Base-by-base conservation (phyloP, 2,888 invertebrate species). In the Caenorhabditis panamensis region DNA sequence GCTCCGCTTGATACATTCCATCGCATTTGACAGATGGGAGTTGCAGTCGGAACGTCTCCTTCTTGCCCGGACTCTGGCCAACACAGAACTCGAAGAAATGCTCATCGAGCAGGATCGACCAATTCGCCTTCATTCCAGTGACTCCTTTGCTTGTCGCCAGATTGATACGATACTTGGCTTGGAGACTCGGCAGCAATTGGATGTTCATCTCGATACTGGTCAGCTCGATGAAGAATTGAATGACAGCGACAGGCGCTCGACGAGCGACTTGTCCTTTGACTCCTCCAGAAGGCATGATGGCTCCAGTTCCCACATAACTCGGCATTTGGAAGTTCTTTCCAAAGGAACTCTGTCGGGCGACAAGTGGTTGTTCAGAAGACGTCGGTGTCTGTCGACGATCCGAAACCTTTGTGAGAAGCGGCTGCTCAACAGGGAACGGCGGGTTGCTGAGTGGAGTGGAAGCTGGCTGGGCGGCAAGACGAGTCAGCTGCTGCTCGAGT, bases 151-250 rank as follows among this genome's bases (percentile, higher is more conserved):
- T 82, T 3, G 79, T 68, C 8, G 98, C 96, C 89, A 95, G 94
- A 89, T 96, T 96, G 95, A 98, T 97, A 92, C 96, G 86, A 92
- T 99, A 98, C 91, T 96, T 96, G 0, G 97, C 97, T 92, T 96
- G 96, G n/a, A 99, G 93, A 0, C 97, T 97, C 0, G 98, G 98
- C 85, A 99, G 92, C 49, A 99, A 92, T 0, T 97, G 96, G 0
- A 97, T 97, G 56, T 96, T 96, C 78, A 98, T 94, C 86, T 96
- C 95, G 72, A 98, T 75, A 22, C 79, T 76, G 0, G 79, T 51
- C 41, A 82, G 18, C 26, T 79, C 82, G n/a, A 82, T 53, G n/a
- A 44, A 51, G 26, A 82, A 82, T 3, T 44, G 53, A 28, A 82
- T 44, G 9, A 62, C 78, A 24, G 78, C 82, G 0, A 82, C 71